These are phyloP conservation scores for Spisula subtruncata DNA, from an alignment of 2,888 invertebrate genomes.

Conservation along the genomic window DNA sequence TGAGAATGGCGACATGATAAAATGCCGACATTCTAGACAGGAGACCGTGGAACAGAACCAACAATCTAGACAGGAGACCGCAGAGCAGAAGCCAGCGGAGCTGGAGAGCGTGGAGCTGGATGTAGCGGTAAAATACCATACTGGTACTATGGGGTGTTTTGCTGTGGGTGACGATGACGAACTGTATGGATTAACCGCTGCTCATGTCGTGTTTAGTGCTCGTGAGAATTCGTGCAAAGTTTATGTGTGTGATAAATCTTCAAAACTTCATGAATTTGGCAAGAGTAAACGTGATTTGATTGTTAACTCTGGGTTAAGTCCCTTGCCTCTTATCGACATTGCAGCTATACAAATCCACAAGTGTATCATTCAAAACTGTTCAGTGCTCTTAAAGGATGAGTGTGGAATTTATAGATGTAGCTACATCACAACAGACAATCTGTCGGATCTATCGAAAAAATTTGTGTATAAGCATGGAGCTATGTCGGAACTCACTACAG, in stretches of 20 bases:
- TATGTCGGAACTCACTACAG: conserved; percentile 37
- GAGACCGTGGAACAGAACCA: neutral
- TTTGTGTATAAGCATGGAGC: conserved; percentile 55
- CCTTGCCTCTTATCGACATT: conserved; percentile 43
- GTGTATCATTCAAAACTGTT: conserved; percentile 24
- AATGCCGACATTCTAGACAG: neutral
- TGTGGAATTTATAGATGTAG: conserved; percentile 1
- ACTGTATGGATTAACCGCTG: conserved; percentile 56
- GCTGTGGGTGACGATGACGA: neutral
- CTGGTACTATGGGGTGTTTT: conserved; percentile 57
- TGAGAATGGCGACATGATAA: conserved; percentile 51
- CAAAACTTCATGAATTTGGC: conserved; percentile 14
- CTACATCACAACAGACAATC: neutral
- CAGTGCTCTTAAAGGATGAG: conserved; percentile 49
- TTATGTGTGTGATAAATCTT: conserved; percentile 30
- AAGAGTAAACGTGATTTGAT: conserved; percentile 29
- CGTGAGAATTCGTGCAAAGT: conserved; percentile 21
- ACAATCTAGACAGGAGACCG: too few relatives aligned
- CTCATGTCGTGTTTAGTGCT: conserved; percentile 53
- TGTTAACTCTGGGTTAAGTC: neutral
- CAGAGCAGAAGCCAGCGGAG: too few relatives aligned
- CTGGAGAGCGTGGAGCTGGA: neutral
- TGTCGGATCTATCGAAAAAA: neutral
- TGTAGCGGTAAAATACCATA: neutral
- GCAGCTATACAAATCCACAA: conserved; percentile 47